phyloP scores from a whole-genome alignment of 1,140 invertebrate species.

The Holcopasites calliopsidis region DNA sequence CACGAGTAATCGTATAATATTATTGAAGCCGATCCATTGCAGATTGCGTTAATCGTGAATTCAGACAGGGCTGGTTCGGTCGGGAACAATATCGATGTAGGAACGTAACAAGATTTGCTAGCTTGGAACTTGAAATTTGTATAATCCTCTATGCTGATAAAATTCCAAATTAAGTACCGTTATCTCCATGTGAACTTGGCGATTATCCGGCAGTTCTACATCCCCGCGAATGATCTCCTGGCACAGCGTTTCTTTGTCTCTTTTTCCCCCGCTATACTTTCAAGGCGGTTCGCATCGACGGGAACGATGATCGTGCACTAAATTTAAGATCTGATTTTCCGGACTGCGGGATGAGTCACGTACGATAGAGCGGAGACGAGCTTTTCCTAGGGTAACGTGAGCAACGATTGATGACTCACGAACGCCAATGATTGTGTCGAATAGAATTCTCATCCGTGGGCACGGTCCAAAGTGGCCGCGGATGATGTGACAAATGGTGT shows the following conservation, averaged over 20 bases:
- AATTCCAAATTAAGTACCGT: too few relatives aligned
- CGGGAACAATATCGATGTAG: too few relatives aligned
- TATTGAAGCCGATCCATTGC: too few relatives aligned
- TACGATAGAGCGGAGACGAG: not conserved
- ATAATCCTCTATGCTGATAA: too few relatives aligned
- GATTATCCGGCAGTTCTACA: too few relatives aligned
- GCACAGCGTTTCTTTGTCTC: too few relatives aligned
- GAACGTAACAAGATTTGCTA: too few relatives aligned
- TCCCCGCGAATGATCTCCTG: too few relatives aligned
- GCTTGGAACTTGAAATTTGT: too few relatives aligned
- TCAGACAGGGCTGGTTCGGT: too few relatives aligned
- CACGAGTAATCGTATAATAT: not conserved
- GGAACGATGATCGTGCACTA: slow-evolving; percentile 16
- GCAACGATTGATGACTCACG: slow-evolving; percentile 45
- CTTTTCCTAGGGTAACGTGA: not conserved
- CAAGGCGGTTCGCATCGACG: not conserved
- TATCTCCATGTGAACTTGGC: too few relatives aligned
- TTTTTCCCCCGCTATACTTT: not conserved
- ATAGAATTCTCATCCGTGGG: slow-evolving; percentile 36
- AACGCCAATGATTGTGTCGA: not conserved
- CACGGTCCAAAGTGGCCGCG: slow-evolving; percentile 29
- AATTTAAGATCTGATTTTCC: slow-evolving; percentile 34
- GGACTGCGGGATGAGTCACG: slow-evolving; percentile 22
- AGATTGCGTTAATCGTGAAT: too few relatives aligned
- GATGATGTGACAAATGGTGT: not conserved